Evolutionary conservation across 2,888 invertebrate genomes (phyloP), one percentile per base, ranked within the genome.

Genomic region (Sturmia bella): DNA sequence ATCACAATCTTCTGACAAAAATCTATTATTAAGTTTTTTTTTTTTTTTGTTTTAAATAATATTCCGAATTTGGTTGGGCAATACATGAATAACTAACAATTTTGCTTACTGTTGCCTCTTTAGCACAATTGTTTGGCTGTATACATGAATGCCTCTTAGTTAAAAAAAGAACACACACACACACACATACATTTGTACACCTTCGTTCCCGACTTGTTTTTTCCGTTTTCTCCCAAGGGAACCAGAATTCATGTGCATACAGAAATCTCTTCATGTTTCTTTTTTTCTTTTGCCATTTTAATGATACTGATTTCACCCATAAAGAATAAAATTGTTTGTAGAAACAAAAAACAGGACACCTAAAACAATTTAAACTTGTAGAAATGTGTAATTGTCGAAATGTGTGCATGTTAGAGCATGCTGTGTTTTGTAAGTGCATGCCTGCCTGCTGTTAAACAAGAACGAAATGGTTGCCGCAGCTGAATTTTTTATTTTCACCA

Each of bases 241-340:
- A 80, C 64, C 74, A 78, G 80, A 83, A 78, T 66, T 81, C 72
- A 75, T 73, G 74, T 72, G 74, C 77, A 75, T 69, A 57, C 52
- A 77, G 59, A 2, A 61, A n/a, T n/a, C n/a, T n/a, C n/a, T n/a
- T n/a, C n/a, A n/a, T n/a, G n/a, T n/a, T n/a, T 77, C 50, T 64
- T 77, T 27, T 3, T 61, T 37, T 56, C 24, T 80, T 37, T 56
- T 52, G n/a, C 37, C n/a, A 39, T 59, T 66, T 27, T 57, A 70
- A 76, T 45, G 64, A 66, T 39, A 57, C 43, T 75, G 41, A 73
- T 59, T 45, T 43, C 21, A 45, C 45, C 24, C 5, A 13, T 48
- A 41, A 39, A 63, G 15, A 54, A 69, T 45, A 50, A 57, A 72
- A 54, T 32, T 19, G 7, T 50, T 17, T 54, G 32, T 24, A 32